phyloP scores from a whole-genome alignment of 2,113 vertebrate species.

The Marmota monax region DNA sequence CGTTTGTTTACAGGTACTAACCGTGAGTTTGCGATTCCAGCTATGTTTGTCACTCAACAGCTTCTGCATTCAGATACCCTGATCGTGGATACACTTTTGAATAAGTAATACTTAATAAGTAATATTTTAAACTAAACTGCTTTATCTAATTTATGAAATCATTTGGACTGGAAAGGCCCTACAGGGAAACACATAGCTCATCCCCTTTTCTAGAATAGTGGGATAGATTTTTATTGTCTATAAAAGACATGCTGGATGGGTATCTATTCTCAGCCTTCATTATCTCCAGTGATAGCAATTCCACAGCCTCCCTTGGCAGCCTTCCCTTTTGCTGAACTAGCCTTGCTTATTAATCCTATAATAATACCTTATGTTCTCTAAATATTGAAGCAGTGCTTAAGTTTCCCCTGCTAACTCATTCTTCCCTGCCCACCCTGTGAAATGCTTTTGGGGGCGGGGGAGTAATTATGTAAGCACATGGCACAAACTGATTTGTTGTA shows the following conservation, averaged over 20 bases:
- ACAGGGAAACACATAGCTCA: constrained; percentile 62
- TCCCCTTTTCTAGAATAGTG: constrained; percentile 50
- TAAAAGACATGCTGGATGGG: constrained; percentile 79
- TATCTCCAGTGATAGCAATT: constrained; percentile 67
- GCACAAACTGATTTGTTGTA: neutral
- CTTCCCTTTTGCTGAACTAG: constrained; percentile 66
- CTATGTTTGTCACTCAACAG: neutral
- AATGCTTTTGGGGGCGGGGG: constrained; percentile 32
- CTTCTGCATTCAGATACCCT: neutral
- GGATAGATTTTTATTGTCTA: constrained; percentile 77
- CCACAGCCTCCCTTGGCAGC: constrained; percentile 71
- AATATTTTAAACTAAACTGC: constrained; percentile 68
- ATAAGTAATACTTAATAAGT: constrained; percentile 67
- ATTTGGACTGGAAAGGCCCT: constrained; percentile 65
- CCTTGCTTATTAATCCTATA: constrained; percentile 74
- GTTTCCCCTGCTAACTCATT: constrained; percentile 64
- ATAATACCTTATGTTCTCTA: constrained; percentile 74
- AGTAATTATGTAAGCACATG: constrained; percentile 7
- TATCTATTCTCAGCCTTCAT: constrained; percentile 77
- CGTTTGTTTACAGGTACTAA: neutral
- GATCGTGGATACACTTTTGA: neutral
- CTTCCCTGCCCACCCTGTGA: constrained; percentile 35
- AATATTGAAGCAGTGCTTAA: constrained; percentile 72
- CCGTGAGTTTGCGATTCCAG: neutral
- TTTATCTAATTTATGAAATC: constrained; percentile 78